Base-by-base conservation (phyloP, 2,797 vertebrate species). In the Poecilia velifera region DNA sequence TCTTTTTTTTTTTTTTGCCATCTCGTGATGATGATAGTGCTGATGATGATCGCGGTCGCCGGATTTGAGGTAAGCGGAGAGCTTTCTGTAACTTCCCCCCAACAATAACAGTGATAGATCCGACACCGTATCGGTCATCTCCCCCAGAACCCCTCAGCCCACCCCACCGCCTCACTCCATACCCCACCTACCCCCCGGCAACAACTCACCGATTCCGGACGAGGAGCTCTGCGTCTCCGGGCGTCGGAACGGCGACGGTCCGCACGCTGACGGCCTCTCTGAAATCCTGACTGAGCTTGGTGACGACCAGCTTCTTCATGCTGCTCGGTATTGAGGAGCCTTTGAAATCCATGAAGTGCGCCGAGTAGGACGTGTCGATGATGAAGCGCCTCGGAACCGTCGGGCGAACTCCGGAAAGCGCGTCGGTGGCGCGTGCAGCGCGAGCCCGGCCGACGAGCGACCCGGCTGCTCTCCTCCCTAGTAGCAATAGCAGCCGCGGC, bases 321-420 rank as follows among this genome's bases (percentile, higher is more conserved):
- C 89, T 83, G 92, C 93, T 94, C 90, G 97, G 96, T 92, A 98
- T 97, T 84, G 96, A 95, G 53, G 97, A 97, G 85, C 97, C 96
- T 86, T 95, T 94, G 85, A 97, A 97, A 96, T 98, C 98, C 97
- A 98, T 96, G 95, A 98, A 98, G 96, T 97, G 97, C 82, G 96
- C 93, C 1, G 97, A 96, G 93, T 97, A 98, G 84, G 97, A 99
- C 96, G 96, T 91, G 86, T 98, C 97, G 94, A 98, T 90, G 93
- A 98, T 96, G 92, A 88, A 89, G 83, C 97, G 96, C 80, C 92
- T 93, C 66, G 88, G 72, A 18, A 82, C 70, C 76, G 80, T 25
- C 41, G 68, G 47, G 46, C 55, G 70, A 90, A 91, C 88, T 92
- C 94, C 83, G 34, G 78, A 84, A 90, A 90, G 92, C 90, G 89